Evolutionary conservation across 2,797 vertebrate genomes (phyloP), one percentile per base, ranked within the genome.

Genomic region (Cryptoprocta ferox): DNA sequence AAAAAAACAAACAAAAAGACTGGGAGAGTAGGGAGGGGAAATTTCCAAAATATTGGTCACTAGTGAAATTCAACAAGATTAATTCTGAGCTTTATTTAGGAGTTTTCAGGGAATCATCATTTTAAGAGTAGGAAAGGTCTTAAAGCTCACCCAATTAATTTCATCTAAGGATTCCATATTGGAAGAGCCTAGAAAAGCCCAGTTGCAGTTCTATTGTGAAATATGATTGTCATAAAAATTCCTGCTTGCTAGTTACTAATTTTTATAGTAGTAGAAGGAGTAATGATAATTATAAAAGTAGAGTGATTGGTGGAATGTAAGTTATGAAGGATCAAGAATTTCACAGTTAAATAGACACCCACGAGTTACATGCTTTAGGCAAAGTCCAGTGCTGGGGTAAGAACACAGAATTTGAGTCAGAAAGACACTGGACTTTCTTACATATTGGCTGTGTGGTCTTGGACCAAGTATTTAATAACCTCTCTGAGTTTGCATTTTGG

Each of bases 401-500:
- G 37, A 71, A 4, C 39, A 6, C 10, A 39, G 24, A 0, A 21
- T 35, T 18, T 50, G 75, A 91, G 35, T 91, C 87, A 89, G 35
- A 95, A 90, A 86, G n/a, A 37, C 32, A 4, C 19, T 45, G 50
- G 35, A 35, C 53, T 78, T 35, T 73, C 39, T 63, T 32, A 61
- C 18, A 86, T 95, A 32, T 30, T 86, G 90, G 32, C 28, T 48
- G 30, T 76, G 37, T 88, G 30, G 15, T 45, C 32, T 87, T 50
- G 32, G 35, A 15, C 28, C 32, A 65, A 32, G 18, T n/a, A 26
- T 3, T 61, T 83, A 93, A 78, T 83, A 92, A 65, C 19, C 30
- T 85, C 61, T 96, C 83, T 92, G 86, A 75, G 39, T 76, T 92
- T 97, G 15, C 42, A 24, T 94, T 91, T 96, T 70, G 84, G 24